Conservation (phyloP, 2,113 vertebrate species). For the Pseudorectes ferrugineus region DNA sequence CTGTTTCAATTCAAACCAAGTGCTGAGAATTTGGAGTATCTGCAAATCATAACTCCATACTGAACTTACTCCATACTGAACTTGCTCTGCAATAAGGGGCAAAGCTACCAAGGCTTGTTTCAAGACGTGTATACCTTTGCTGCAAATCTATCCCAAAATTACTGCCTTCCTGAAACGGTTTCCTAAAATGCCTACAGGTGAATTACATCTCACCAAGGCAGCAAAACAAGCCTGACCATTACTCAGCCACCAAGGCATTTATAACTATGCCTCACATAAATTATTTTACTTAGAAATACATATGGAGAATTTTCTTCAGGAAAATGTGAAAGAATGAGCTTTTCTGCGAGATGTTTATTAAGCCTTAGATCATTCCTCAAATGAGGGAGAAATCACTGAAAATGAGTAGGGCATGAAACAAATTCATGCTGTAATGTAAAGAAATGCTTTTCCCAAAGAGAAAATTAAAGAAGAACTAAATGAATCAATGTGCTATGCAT, state of each 20-base stretch:
- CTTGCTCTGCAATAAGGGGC: not conserved
- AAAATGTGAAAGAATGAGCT: not conserved
- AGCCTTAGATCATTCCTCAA: conserved; percentile 43
- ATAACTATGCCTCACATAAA: not conserved
- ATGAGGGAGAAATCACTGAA: conserved; percentile 67
- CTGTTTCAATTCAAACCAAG: not conserved
- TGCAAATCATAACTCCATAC: not conserved
- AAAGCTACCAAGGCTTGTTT: not conserved
- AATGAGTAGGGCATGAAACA: conserved; percentile 77
- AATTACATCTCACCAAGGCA: not conserved
- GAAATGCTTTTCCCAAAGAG: conserved; percentile 74
- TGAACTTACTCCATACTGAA: not conserved
- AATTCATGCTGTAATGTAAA: conserved; percentile 78
- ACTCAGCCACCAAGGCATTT: not conserved
- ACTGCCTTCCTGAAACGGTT: not conserved
- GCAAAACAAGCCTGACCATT: not conserved
- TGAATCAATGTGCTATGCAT: conserved; percentile 76
- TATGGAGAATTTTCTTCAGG: conserved; percentile 12
- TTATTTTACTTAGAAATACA: not conserved
- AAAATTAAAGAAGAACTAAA: conserved; percentile 76
- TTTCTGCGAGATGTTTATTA: not conserved
- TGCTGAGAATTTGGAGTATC: not conserved
- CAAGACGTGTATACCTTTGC: not conserved
- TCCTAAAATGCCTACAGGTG: not conserved
- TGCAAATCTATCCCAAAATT: not conserved